These are phyloP conservation scores for Calephelis virginiensis DNA, from an alignment of 1,140 invertebrate species.

Conservation along the genomic window DNA sequence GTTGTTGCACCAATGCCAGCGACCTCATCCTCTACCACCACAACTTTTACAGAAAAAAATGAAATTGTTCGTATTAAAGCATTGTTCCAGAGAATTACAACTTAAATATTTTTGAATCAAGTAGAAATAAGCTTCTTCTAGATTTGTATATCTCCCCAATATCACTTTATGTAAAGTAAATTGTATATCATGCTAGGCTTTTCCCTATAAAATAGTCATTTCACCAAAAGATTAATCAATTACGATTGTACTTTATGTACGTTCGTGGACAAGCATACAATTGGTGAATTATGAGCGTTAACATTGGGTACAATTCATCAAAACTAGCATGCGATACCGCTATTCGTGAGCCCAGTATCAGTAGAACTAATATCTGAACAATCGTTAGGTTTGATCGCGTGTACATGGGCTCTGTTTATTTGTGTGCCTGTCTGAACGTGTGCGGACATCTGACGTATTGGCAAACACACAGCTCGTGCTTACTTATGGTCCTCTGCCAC, in stretches of 20 bases:
- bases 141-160: too few species aligned
- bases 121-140: too few species aligned
- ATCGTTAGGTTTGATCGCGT: constrained; percentile 42
- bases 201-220: constrained; percentile 15
- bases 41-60: too few species aligned
- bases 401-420: constrained; percentile 36
- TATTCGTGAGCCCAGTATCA: constrained; percentile 47
- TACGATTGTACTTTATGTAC: constrained; percentile 20
- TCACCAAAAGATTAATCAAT: background rate
- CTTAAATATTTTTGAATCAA: too few species aligned
- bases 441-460: constrained; percentile 34
- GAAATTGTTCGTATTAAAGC: too few species aligned
- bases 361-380: constrained; percentile 59
- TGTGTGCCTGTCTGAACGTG: constrained; percentile 28
- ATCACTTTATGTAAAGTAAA: too few species aligned
- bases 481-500: constrained; percentile 31
- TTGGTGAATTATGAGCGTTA: constrained; percentile 44
- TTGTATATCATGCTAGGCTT: background rate
- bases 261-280: constrained; percentile 36
- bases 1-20: too few species aligned
- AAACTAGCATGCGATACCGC: constrained; percentile 52
- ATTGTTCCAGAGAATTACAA: too few species aligned
- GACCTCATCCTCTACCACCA: too few species aligned
- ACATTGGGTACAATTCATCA: constrained; percentile 56
- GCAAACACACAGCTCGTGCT: constrained; percentile 39